These are phyloP conservation scores for Eristalinus sepulchralis DNA, from an alignment of 2,888 invertebrate genomes.

Conservation along the genomic window DNA sequence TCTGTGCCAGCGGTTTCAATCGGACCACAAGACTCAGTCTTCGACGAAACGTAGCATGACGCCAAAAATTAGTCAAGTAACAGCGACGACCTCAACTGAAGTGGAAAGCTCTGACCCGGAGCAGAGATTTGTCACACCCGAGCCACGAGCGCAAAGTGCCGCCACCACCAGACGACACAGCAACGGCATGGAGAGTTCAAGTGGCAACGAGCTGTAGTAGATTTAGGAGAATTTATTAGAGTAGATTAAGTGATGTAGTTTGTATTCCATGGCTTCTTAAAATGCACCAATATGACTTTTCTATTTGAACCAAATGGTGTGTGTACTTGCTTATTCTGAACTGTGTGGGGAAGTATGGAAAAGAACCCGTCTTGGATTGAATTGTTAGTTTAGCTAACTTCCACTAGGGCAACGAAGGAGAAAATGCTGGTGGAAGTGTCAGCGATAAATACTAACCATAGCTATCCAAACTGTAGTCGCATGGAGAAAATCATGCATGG, in stretches of 20 bases:
- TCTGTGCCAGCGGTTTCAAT: conserved; percentile 25
- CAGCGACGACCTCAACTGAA: conserved; percentile 28
- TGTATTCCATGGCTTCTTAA: background rate
- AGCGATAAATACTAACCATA: too few species aligned
- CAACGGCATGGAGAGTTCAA: conserved; percentile 15
- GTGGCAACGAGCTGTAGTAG: conserved; percentile 33
- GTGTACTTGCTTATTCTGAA: background rate
- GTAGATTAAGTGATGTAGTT: background rate
- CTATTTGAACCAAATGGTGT: background rate
- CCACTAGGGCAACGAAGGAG: too few species aligned
- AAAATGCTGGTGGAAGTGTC: too few species aligned
- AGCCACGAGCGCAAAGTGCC: background rate
- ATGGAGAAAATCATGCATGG: too few species aligned
- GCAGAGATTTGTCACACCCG: conserved; percentile 13
- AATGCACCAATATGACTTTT: background rate
- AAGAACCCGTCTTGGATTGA: too few species aligned
- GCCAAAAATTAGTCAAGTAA: conserved; percentile 16
- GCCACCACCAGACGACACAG: conserved; percentile 6
- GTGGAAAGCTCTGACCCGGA: conserved; percentile 41
- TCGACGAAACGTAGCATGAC: conserved; percentile 14
- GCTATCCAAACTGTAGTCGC: too few species aligned
- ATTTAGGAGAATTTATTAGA: background rate
- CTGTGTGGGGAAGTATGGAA: too few species aligned
- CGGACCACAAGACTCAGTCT: conserved; percentile 10
- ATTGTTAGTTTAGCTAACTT: too few species aligned